Percentiles rank a stretch among this genome's conserved stretches.
Conservation (phyloP, 2,888 invertebrate species). For the Xestobium rufovillosum region DNA sequence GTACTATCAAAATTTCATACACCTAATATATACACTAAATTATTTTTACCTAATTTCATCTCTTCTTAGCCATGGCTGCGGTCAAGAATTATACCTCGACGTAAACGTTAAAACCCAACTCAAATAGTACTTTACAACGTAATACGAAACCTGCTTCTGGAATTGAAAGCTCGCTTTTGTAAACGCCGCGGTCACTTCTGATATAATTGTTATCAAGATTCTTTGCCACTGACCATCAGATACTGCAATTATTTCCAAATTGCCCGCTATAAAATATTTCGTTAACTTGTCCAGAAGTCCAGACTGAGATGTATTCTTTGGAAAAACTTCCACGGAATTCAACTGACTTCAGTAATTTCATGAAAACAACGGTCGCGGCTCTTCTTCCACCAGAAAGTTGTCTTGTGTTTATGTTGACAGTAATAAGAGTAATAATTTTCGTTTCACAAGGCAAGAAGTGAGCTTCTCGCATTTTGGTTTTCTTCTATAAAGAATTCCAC, state of each 20-base stretch:
- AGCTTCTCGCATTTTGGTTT: too few species aligned
- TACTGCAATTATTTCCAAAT: conserved; percentile 16
- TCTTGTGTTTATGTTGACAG: background rate
- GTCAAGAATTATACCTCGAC: too few species aligned
- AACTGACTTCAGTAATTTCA: conserved; percentile 1
- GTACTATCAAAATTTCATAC: too few species aligned
- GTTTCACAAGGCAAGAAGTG: background rate
- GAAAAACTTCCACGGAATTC: conserved; percentile 1
- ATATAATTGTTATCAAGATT: background rate
- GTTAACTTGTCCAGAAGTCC: conserved; percentile 11
- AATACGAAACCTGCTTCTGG: background rate
- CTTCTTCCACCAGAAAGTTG: background rate
- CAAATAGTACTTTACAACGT: too few species aligned
- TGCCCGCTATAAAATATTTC: conserved; percentile 14
- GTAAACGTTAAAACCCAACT: too few species aligned
- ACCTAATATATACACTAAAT: too few species aligned
- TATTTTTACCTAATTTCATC: too few species aligned
- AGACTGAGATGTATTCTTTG: too few species aligned
- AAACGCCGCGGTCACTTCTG: conserved; percentile 1
- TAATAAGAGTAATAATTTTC: background rate
- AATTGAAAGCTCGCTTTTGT: background rate
- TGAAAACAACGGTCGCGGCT: conserved; percentile 3
- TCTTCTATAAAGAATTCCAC: too few species aligned
- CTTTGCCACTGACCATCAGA: background rate
- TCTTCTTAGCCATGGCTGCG: too few species aligned